Evolutionary conservation across 2,113 vertebrate species (phyloP).

Genomic region (Cygnus atratus): DNA sequence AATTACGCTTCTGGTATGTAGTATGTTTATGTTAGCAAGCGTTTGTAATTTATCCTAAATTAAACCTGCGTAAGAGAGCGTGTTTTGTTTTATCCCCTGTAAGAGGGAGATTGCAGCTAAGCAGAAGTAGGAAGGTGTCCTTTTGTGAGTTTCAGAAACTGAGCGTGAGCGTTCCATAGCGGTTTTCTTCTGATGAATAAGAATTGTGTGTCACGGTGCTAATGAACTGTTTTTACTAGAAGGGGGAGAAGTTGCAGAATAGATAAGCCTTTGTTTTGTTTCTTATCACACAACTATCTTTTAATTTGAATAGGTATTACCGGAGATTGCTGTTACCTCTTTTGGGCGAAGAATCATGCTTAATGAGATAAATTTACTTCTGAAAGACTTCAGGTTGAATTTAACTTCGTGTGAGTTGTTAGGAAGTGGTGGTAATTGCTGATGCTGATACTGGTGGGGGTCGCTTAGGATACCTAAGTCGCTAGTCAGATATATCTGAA

Average conservation of each 20-base stretch:
- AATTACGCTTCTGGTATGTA: neutral
- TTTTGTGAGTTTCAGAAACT: neutral
- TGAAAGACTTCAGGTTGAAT: neutral
- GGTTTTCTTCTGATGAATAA: neutral
- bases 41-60: neutral
- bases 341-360: neutral
- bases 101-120: neutral
- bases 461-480: neutral
- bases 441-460: neutral
- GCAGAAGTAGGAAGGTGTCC: neutral
- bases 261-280: slow-evolving; percentile 18
- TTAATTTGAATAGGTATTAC: neutral
- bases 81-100: neutral
- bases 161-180: neutral
- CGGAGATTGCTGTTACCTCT: fast-evolving
- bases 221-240: slow-evolving; percentile 21
- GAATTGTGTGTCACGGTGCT: neutral
- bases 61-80: neutral
- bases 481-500: neutral
- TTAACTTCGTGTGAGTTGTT: neutral
- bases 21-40: neutral
- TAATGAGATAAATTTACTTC: neutral
- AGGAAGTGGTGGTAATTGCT: neutral
- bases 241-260: neutral
- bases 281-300: neutral